These are phyloP conservation scores for Tiliacea citrago DNA, from an alignment of 2,888 invertebrate genomes.

Conservation along the genomic window DNA sequence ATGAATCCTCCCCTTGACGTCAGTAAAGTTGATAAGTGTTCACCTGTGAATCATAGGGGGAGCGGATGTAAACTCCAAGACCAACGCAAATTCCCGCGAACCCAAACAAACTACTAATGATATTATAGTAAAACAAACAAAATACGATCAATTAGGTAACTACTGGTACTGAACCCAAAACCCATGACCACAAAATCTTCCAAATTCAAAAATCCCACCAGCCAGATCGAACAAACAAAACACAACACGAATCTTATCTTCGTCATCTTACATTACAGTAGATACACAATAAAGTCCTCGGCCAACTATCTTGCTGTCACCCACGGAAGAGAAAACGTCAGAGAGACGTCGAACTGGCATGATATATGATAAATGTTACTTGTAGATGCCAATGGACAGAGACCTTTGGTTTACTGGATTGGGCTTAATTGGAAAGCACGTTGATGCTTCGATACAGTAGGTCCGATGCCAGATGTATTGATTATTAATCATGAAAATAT, in stretches of 20 bases:
- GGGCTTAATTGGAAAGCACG: constrained; percentile 21
- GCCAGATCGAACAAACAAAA: constrained; percentile 22
- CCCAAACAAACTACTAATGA: not conserved
- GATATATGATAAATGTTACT: constrained; percentile 89
- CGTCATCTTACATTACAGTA: constrained; percentile 65
- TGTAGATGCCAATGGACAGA: constrained; percentile 72
- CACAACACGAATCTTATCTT: constrained; percentile 27
- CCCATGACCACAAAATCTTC: not conserved
- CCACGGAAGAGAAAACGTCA: constrained; percentile 87
- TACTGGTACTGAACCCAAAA: not conserved
- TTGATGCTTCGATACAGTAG: not conserved
- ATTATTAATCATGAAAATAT: not conserved
- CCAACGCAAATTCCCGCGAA: not conserved
- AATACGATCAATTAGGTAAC: not conserved
- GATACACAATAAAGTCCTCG: constrained; percentile 83
- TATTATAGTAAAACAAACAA: constrained; percentile 3
- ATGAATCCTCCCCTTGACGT: not conserved
- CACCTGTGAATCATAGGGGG: not conserved
- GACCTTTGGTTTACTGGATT: constrained; percentile 69
- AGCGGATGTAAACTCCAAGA: not conserved
- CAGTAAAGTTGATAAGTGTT: not conserved
- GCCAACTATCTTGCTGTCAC: constrained; percentile 82
- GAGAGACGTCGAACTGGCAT: constrained; percentile 84
- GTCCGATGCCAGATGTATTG: not conserved
- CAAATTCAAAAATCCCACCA: constrained; percentile 25